Evolutionary conservation across 37 sponge, comb jelly and placozoan species (phyloP).

Genomic region (Spongilla lacustris): DNA sequence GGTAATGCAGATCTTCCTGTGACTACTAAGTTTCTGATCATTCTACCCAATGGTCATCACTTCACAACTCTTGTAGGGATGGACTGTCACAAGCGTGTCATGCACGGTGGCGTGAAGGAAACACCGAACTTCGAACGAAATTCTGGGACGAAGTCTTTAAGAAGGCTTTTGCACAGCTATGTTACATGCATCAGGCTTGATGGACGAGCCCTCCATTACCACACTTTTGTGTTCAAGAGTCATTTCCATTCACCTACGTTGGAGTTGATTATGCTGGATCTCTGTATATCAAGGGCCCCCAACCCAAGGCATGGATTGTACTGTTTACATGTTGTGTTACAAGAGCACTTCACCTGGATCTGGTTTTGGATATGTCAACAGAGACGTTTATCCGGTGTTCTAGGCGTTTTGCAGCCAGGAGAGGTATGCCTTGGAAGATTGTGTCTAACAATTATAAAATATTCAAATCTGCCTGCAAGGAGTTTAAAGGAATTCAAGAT

Average conservation of each 20-base stretch:
- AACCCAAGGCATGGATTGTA: not conserved
- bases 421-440: slow-evolving; percentile 40
- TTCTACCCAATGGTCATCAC: slow-evolving; percentile 20
- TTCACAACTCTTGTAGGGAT: slow-evolving; percentile 27
- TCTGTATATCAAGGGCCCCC: not conserved
- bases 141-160: slow-evolving; percentile 1
- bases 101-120: slow-evolving; percentile 33
- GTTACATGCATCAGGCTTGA: not conserved
- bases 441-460: slow-evolving; percentile 45
- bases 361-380: slow-evolving; percentile 22
- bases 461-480: slow-evolving; percentile 47
- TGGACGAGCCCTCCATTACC: slow-evolving; percentile 22
- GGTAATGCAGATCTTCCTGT: slow-evolving; percentile 15
- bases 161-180: slow-evolving; percentile 9
- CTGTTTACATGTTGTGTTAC: slow-evolving; percentile 34
- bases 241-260: slow-evolving; percentile 8
- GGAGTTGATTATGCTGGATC: slow-evolving; percentile 18
- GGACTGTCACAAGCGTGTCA: slow-evolving; percentile 12
- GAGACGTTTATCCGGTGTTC: slow-evolving; percentile 38
- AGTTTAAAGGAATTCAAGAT: slow-evolving; percentile 1
- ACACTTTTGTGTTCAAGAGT: slow-evolving; percentile 15
- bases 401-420: slow-evolving; percentile 56
- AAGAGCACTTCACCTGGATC: slow-evolving; percentile 33
- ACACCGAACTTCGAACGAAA: slow-evolving; percentile 24
- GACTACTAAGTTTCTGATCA: slow-evolving; percentile 8